These are phyloP conservation scores for Tetraneura akinire DNA, from an alignment of 1,140 invertebrate species.

Conservation along the genomic window DNA sequence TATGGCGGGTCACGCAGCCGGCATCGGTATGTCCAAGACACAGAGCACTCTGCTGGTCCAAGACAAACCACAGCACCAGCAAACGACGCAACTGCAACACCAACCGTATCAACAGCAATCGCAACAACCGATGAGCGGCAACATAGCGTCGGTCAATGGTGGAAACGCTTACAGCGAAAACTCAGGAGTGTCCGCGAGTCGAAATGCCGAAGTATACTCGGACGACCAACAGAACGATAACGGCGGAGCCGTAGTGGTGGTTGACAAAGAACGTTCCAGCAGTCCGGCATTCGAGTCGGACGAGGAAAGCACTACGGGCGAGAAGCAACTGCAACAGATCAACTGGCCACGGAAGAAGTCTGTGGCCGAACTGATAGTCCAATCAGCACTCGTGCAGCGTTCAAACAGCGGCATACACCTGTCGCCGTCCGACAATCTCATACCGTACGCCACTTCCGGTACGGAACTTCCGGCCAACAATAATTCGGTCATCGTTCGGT, in stretches of 20 bases:
- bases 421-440: slow-evolving; percentile 44
- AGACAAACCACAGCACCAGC: slow-evolving; percentile 3
- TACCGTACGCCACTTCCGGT: slow-evolving; percentile 14
- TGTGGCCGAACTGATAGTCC: slow-evolving; percentile 50
- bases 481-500: slow-evolving; percentile 27
- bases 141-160: neutral
- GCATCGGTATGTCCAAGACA: slow-evolving; percentile 66
- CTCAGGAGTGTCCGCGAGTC: too few species aligned
- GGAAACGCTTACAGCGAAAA: neutral
- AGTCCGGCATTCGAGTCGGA: slow-evolving; percentile 95
- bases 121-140: neutral
- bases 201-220: neutral
- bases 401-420: slow-evolving; percentile 54
- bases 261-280: slow-evolving; percentile 87
- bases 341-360: slow-evolving; percentile 47
- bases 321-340: slow-evolving; percentile 24
- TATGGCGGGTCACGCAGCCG: slow-evolving; percentile 83
- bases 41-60: slow-evolving; percentile 42
- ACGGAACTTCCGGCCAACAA: neutral
- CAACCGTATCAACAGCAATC: neutral
- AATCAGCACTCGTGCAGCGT: slow-evolving; percentile 52
- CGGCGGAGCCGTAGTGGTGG: slow-evolving; percentile 56
- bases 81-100: neutral
- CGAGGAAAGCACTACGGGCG: slow-evolving; percentile 70
- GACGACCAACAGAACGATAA: neutral